Evolutionary conservation across 2,888 invertebrate genomes (phyloP), one percentile per base, ranked within the genome.

Genomic region (Seladonia tumulorum): DNA sequence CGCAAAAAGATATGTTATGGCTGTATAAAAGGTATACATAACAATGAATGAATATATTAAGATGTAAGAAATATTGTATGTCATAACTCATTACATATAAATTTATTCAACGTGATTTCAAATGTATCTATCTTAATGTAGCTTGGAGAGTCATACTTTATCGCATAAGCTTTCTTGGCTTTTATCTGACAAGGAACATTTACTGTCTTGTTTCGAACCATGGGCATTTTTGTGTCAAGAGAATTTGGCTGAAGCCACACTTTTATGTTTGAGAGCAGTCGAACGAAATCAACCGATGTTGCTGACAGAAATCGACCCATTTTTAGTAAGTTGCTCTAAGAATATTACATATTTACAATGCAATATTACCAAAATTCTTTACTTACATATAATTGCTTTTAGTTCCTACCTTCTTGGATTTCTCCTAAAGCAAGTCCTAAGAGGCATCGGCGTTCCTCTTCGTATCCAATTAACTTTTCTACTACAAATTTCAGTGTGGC

Each of bases 221-320:
- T 95, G 95, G 92, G 96, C 97, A 29, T 97, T 96, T 93, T 93
- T 97, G 81, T 95, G 96, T 73, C 96, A 96, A 92, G 95, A 96
- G 88, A 95, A 95, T 82, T 96, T 96, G 93, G 96, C 96, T 22
- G 96, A 96, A 90, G 96, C 97, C 3, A 95, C 96, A 4, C 95
- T 97, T 66, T 96, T 97, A 60, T 97, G 97, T 91, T 94, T 97
- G 70, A 95, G 96, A 89, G 97, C 97, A 39, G 96, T 97, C 1
- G 97, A 97, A 94, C 95, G 96, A 76, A 96, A 96, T 93, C 96
- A 97, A 91, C 96, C 96, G 42, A 96, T 96, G 82, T 93, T 97
- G 72, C 95, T 97, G 57, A 96, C 96, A 16, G 97, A 97, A 94
- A 96, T 97, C 78, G 96, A 97, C 93, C 96, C 96, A 4, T 95